Evolutionary conservation across 2,888 invertebrate species (phyloP).

Genomic region (Peribatodes rhomboidaria): DNA sequence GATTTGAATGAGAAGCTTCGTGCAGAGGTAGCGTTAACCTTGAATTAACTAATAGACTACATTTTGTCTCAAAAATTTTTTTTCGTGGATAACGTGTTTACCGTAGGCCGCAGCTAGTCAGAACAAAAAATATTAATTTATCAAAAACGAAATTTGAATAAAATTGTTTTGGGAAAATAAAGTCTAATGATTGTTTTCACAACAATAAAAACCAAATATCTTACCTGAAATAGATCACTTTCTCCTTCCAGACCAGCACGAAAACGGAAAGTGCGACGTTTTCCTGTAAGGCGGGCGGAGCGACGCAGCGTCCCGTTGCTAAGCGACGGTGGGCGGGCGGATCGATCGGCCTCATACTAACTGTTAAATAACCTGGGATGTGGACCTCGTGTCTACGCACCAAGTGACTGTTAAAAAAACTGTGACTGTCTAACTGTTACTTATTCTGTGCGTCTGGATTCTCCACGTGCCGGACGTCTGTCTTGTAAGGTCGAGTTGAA

Average conservation of each 20-base stretch:
- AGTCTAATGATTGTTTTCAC: too few relatives aligned
- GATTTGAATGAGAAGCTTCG: too few relatives aligned
- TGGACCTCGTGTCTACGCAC: not conserved
- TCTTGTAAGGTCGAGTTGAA: slow-evolving; percentile 16
- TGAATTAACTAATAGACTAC: too few relatives aligned
- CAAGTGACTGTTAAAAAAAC: not conserved
- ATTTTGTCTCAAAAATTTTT: too few relatives aligned
- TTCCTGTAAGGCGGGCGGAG: slow-evolving; percentile 43
- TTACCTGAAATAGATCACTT: slow-evolving; percentile 6
- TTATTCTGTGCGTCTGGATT: not conserved
- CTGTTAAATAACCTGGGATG: slow-evolving; percentile 21
- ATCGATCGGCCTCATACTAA: slow-evolving; percentile 87
- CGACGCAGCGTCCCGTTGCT: slow-evolving; percentile 69
- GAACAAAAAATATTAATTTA: too few relatives aligned
- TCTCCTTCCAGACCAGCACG: slow-evolving; percentile 28
- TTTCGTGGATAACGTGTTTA: too few relatives aligned
- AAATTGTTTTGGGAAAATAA: too few relatives aligned
- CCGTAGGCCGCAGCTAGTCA: too few relatives aligned
- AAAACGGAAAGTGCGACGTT: slow-evolving; percentile 50
- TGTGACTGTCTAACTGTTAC: not conserved
- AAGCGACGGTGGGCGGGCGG: slow-evolving; percentile 83
- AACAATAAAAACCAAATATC: too few relatives aligned
- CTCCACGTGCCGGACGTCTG: slow-evolving; percentile 15
- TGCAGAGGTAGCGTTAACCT: too few relatives aligned
- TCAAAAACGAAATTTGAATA: too few relatives aligned